Evolutionary conservation across 1,140 invertebrate species (phyloP).

Genomic region (Hycleus cichorii): DNA sequence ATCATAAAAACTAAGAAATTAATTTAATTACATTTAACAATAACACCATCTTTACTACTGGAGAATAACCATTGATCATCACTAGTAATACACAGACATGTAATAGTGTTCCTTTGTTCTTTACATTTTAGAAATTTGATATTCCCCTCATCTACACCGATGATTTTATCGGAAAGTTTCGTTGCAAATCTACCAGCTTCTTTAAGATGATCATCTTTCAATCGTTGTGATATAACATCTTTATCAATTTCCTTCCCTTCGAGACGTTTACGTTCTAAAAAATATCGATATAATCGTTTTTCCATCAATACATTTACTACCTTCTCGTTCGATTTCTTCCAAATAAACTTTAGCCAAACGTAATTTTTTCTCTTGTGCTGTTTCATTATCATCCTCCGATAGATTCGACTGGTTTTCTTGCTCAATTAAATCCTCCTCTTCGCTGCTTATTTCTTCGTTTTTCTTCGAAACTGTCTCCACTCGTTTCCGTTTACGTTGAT

Average conservation of each 20-base stretch:
- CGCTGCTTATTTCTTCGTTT: slow-evolving; percentile 41
- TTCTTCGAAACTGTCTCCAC: slow-evolving; percentile 24
- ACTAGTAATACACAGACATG: slow-evolving; percentile 69
- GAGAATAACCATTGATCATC: slow-evolving; percentile 71
- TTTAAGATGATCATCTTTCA: slow-evolving; percentile 79
- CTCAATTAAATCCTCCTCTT: slow-evolving; percentile 42
- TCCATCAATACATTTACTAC: slow-evolving; percentile 33
- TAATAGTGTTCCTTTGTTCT: slow-evolving; percentile 71
- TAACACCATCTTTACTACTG: slow-evolving; percentile 78
- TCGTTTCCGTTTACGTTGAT: slow-evolving; percentile 24
- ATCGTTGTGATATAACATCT: slow-evolving; percentile 59
- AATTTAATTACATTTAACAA: slow-evolving; percentile 71
- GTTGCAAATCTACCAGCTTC: slow-evolving; percentile 71
- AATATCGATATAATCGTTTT: not conserved
- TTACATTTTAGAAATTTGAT: slow-evolving; percentile 54
- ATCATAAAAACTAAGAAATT: not conserved
- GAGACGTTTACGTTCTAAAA: slow-evolving; percentile 20
- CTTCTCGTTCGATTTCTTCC: slow-evolving; percentile 73
- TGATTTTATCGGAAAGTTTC: slow-evolving; percentile 62
- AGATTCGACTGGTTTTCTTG: slow-evolving; percentile 40
- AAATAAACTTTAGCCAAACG: slow-evolving; percentile 84
- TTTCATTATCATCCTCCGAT: slow-evolving; percentile 67
- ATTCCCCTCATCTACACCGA: slow-evolving; percentile 43
- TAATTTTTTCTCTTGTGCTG: slow-evolving; percentile 82
- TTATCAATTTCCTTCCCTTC: slow-evolving; percentile 54